Conservation (phyloP, 2,888 invertebrate genomes). For the Bellardia pandia region DNA sequence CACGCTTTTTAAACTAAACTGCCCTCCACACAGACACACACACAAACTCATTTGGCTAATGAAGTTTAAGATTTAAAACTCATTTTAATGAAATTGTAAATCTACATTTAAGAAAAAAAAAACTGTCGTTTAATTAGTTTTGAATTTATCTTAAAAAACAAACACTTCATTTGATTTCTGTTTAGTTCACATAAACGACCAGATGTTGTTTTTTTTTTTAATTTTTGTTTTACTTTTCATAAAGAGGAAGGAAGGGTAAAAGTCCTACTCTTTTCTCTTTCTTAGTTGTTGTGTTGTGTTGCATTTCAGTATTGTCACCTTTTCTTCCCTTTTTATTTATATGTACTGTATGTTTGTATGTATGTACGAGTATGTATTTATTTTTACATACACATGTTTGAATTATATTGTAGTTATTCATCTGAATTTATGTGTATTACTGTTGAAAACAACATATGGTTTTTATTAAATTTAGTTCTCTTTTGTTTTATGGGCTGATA, state of each 20-base stretch:
- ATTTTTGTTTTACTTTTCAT: too few relatives aligned
- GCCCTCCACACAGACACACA: not conserved
- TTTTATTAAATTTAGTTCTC: slow-evolving; percentile 54
- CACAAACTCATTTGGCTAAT: not conserved
- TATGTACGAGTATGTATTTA: not conserved
- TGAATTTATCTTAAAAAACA: slow-evolving; percentile 22
- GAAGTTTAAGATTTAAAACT: not conserved
- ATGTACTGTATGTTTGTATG: too few relatives aligned
- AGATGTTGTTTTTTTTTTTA: slow-evolving; percentile 47
- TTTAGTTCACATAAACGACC: slow-evolving; percentile 44
- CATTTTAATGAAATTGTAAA: slow-evolving; percentile 43
- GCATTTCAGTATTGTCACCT: not conserved
- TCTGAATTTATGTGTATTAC: slow-evolving; percentile 30
- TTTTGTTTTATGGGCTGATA: slow-evolving; percentile 35
- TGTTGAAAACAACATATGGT: slow-evolving; percentile 55
- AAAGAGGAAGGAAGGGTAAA: not conserved
- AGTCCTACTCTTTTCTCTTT: slow-evolving; percentile 8
- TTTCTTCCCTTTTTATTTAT: not conserved
- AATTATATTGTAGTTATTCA: too few relatives aligned
- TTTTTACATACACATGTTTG: not conserved
- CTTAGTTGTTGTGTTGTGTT: not conserved
- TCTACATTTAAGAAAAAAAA: slow-evolving; percentile 18
- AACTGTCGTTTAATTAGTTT: slow-evolving; percentile 17
- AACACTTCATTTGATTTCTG: not conserved
- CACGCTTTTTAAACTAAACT: not conserved